Evolutionary conservation across 2,888 invertebrate genomes (phyloP), one percentile per base, ranked within the genome.

Genomic region (Caenorhabditis sp.): DNA sequence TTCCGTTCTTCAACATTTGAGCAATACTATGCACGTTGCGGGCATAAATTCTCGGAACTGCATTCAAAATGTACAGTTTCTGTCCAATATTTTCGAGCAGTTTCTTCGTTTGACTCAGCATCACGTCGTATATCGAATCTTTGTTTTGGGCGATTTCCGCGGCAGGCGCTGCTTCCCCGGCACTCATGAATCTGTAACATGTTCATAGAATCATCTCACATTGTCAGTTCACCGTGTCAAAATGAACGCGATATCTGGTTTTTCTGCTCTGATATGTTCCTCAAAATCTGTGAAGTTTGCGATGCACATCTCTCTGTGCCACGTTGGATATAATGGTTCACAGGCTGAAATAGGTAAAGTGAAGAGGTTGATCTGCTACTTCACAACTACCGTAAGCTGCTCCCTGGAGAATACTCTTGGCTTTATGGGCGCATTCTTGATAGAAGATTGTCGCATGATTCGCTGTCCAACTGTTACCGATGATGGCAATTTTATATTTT

Each of bases 381-480:
- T 32, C 50, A 5, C 20, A 2, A 6, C 5, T 50, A 20, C 72
- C 72, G n/a, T n/a, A 65, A 26, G 74, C 65, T 5, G 74, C 18
- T n/a, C 74, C 74, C 26, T 74, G 74, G 8, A 65, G 13, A 0
- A 74, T 65, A 22, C 74, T 74, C 35, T 65, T 74, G 5, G 74
- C 65, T 20, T 74, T 65, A 9, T 56, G 35, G 3, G 26, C 37
- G 26, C 74, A 74, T 13, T 74, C 74, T 24, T 74, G 74, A 15
- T 64, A 58, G 40, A 74, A 74, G 24, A 74, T 8, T 13, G 35
- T 65, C 1, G 65, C 74, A 32, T 74, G 74, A 53, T 74, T 74
- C 5, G 74, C 74, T n/a, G 74, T n/a, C 65, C 65, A 65, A 74
- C 74, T 74, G 37, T 74, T 74, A 11, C 74, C 74, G 50, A 74